A percentile compares a stretch with the other conserved stretches of the same genome.
These are phyloP conservation scores for Scytalopus superciliaris DNA, from an alignment of 2,113 vertebrate species.

Conservation along the genomic window DNA sequence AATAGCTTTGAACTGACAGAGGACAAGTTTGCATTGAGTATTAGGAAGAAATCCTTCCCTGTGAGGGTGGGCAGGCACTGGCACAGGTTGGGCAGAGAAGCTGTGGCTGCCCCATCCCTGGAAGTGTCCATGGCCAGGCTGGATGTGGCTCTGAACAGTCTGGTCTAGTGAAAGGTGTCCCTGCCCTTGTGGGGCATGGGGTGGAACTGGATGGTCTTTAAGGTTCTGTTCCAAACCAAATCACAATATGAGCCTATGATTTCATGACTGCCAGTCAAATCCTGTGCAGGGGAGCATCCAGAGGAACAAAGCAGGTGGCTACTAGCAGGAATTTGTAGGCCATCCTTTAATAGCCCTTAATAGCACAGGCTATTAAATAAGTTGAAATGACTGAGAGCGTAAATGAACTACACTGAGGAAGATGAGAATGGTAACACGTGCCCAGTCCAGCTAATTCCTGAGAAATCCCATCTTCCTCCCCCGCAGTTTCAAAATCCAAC, in stretches of 20 bases:
- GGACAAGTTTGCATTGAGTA: neutral
- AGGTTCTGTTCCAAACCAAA: neutral
- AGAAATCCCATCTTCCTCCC: neutral
- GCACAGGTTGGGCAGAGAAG: neutral
- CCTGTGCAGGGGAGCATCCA: neutral
- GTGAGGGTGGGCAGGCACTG: neutral
- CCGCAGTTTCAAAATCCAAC: neutral
- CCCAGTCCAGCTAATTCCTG: neutral
- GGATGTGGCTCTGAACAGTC: neutral
- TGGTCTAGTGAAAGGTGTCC: neutral
- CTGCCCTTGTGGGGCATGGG: neutral
- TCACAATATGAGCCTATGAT: neutral
- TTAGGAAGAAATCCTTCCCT: neutral
- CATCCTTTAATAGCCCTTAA: neutral
- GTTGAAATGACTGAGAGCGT: neutral
- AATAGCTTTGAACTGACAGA: neutral
- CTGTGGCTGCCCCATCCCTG: neutral
- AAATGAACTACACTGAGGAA: neutral
- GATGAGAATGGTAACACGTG: neutral
- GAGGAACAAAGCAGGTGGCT: neutral
- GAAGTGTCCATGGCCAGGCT: neutral
- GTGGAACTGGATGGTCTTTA: neutral
- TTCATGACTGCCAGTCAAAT: neutral
- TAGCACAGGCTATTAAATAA: accelerated
- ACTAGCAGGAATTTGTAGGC: neutral